Evolutionary conservation across 2,797 vertebrate genomes (phyloP).

Genomic region (Spinibarbus caldwelli): DNA sequence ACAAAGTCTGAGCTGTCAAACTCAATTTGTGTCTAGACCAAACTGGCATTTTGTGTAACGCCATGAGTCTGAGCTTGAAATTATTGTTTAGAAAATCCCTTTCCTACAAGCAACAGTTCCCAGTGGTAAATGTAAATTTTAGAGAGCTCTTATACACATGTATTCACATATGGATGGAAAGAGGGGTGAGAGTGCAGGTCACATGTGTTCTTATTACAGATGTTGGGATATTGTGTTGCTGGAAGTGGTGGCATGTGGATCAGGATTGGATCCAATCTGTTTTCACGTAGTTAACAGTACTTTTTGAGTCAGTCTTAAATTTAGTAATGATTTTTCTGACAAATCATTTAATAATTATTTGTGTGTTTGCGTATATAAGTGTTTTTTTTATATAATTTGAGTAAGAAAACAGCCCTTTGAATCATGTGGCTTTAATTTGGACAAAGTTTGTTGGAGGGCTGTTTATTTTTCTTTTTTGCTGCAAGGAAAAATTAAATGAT

Average conservation of each 20-base stretch:
- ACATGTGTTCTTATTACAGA: neutral
- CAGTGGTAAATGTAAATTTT: neutral
- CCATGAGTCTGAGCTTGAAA: neutral
- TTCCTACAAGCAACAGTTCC: neutral
- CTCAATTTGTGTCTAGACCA: constrained; percentile 30
- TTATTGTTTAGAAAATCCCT: neutral
- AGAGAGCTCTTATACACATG: too few species aligned
- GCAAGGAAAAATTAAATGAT: constrained; percentile 4
- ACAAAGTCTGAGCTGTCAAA: constrained; percentile 22
- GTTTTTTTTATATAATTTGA: neutral
- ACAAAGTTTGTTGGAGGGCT: neutral
- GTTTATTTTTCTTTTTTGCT: neutral
- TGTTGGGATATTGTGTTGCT: neutral
- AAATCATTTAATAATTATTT: neutral
- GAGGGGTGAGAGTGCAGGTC: neutral
- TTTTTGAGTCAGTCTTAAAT: neutral
- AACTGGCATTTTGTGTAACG: constrained; percentile 9
- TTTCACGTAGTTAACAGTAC: neutral
- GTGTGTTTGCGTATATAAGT: neutral
- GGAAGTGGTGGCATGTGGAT: neutral
- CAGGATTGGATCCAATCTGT: neutral
- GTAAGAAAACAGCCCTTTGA: neutral
- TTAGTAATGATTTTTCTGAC: neutral
- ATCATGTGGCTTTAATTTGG: constrained; percentile 7
- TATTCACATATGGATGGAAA: neutral